Percentiles rank a stretch among this genome's conserved stretches.
Conservation (phyloP, 2,888 invertebrate genomes). For the Liopterus haemorrhoidalis region DNA sequence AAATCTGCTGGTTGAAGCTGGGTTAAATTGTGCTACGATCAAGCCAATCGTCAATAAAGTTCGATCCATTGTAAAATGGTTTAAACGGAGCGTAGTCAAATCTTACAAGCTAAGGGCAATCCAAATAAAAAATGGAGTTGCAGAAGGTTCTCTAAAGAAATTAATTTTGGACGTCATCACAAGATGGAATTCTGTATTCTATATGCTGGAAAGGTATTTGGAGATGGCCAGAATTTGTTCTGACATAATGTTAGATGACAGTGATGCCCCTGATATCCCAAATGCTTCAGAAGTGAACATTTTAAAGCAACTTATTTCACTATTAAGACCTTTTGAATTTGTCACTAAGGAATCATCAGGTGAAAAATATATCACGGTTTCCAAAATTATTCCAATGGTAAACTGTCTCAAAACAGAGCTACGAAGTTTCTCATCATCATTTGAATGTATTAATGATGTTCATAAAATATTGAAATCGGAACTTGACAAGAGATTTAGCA, state of each 20-base stretch:
- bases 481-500: slow-evolving; percentile 32
- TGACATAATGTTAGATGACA: slow-evolving; percentile 22
- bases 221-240: slow-evolving; percentile 23
- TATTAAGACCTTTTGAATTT: slow-evolving; percentile 30
- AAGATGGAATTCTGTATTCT: slow-evolving; percentile 20
- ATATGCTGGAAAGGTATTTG: slow-evolving; percentile 13
- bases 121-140: slow-evolving; percentile 10
- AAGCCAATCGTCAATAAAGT: slow-evolving; percentile 21
- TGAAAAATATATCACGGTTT: slow-evolving; percentile 12
- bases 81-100: slow-evolving; percentile 30
- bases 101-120: slow-evolving; percentile 24
- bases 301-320: slow-evolving; percentile 24
- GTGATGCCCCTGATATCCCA: slow-evolving; percentile 21
- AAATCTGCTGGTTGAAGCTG: slow-evolving; percentile 29
- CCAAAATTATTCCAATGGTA: slow-evolving; percentile 34
- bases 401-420: slow-evolving; percentile 32
- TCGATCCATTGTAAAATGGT: slow-evolving; percentile 29
- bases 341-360: slow-evolving; percentile 34
- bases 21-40: slow-evolving; percentile 23
- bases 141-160: slow-evolving; percentile 14
- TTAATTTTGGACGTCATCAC: slow-evolving; percentile 18
- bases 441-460: slow-evolving; percentile 7
- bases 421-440: slow-evolving; percentile 29
- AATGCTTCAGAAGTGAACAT: slow-evolving; percentile 27
- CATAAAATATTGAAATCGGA: slow-evolving; percentile 28